Evolutionary conservation across 2,797 vertebrate species (phyloP).

Genomic region (Bovichtus diacanthus): DNA sequence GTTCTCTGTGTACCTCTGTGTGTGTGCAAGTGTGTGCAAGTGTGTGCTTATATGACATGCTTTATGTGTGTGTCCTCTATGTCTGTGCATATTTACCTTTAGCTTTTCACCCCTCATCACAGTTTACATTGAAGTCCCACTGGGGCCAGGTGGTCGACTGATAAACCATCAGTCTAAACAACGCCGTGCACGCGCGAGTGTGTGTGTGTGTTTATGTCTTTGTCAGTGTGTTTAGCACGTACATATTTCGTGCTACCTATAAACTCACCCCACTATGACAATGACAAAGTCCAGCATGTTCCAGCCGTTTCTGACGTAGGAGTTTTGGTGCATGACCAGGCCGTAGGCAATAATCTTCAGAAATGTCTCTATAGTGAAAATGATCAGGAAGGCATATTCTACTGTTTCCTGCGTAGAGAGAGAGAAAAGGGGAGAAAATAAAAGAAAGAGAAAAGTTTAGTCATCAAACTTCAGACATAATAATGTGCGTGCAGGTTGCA

Average conservation of each 20-base stretch:
- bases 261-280: constrained; percentile 96
- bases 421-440: not conserved
- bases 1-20: constrained; percentile 25
- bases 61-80: constrained; percentile 26
- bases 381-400: constrained; percentile 99
- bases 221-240: not conserved
- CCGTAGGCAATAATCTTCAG: constrained; percentile 99
- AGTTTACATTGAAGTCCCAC: constrained; percentile 49
- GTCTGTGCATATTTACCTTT: constrained; percentile 57
- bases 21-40: constrained; percentile 23
- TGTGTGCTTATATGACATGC: not conserved
- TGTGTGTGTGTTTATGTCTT: not conserved
- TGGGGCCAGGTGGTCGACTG: constrained; percentile 47
- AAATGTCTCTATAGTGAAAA: constrained; percentile 99
- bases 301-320: constrained; percentile 98
- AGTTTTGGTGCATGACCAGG: constrained; percentile 97
- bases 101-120: constrained; percentile 42
- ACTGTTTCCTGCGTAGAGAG: constrained; percentile 93
- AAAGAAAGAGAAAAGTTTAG: constrained; percentile 1
- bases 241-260: not conserved
- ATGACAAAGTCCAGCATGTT: constrained; percentile 99
- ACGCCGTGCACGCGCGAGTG: not conserved
- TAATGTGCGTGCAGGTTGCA: not conserved
- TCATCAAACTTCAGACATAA: not conserved
- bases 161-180: constrained; percentile 32